Base-by-base conservation (phyloP, 30 jellyfish, hydroid and myxozoan genomes). In the Pseudorhiza aurosa region DNA sequence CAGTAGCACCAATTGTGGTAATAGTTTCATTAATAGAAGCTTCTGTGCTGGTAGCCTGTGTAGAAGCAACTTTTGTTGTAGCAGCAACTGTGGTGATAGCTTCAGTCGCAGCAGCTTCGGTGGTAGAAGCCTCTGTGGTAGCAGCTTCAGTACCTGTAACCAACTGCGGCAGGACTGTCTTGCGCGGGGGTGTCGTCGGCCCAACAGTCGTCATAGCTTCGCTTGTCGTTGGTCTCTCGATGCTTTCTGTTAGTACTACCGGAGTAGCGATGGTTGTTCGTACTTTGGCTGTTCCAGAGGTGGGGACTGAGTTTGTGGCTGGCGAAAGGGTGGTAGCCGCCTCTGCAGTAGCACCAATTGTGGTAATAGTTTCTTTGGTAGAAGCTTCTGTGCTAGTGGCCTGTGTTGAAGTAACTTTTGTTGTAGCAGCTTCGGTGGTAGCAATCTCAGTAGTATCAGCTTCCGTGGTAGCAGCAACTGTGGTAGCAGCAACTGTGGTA, bases 301-400 rank as follows among this genome's bases (percentile, higher is more conserved):
- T 71, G 31, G 56, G 10, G 12, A 31, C 26, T 29, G 60, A 9
- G 33, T 9, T 21, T 47, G 75, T 73, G 14, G 81, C 42, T 32
- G 69, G 18, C 26, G 69, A 2, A 10, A 8, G 10, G 26, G 81
- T 64, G n/a, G 81, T 40, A 2, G 90, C 15, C 18, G 39, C 53
- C 22, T 22, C 17, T 27, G 37, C 29, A 28, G 62, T 32, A 0
- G 72, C 11, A 15, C 25, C 60, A 2, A 30, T 25, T 14, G 73
- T 55, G 28, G 39, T 18, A 0, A 62, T 32, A 1, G 28, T 37
- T 24, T 0, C 18, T 26, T 73, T 46, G 4, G 53, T 51, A 18
- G 74, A 22, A 1, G 30, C 73, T 6, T n/a, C 19, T 46, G 75
- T 18, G 22, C 28, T 19, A 24, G 57, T 1, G 3, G 27, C 70